Conservation (phyloP, 2,113 vertebrate genomes). For the Nesogale talazaci region DNA sequence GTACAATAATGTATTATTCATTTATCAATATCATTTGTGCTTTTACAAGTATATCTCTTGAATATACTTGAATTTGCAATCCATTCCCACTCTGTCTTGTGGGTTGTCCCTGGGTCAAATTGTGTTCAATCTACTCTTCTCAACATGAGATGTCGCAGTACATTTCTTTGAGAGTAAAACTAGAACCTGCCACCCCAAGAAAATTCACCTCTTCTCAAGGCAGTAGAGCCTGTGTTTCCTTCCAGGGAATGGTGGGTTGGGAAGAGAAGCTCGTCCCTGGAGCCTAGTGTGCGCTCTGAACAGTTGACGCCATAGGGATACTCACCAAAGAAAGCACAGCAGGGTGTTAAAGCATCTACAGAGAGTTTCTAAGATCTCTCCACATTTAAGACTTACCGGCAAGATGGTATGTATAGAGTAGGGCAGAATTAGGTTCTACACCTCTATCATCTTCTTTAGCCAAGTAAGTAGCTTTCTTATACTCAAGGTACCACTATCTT, state of each 20-base stretch:
- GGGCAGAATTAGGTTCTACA: neutral
- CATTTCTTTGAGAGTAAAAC: neutral
- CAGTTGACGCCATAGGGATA: rapidly evolving
- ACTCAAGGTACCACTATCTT: neutral
- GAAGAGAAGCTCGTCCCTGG: neutral
- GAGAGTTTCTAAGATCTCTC: neutral
- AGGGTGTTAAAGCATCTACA: neutral
- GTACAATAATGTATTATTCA: neutral
- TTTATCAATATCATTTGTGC: rapidly evolving
- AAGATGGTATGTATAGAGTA: no score
- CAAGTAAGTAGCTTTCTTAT: neutral
- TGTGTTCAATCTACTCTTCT: neutral
- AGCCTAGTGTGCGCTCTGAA: neutral
- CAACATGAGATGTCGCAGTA: neutral
- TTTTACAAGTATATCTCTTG: neutral
- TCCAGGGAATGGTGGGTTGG: neutral
- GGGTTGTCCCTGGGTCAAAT: neutral
- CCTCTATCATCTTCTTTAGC: neutral
- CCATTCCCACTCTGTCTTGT: neutral
- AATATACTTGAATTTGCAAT: neutral
- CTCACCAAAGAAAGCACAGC: neutral
- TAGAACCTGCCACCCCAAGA: neutral
- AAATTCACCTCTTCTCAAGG: neutral
- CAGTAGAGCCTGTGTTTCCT: neutral
- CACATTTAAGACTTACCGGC: neutral